phyloP scores from a whole-genome alignment of 2,797 vertebrate genomes.

The Poecilia picta region DNA sequence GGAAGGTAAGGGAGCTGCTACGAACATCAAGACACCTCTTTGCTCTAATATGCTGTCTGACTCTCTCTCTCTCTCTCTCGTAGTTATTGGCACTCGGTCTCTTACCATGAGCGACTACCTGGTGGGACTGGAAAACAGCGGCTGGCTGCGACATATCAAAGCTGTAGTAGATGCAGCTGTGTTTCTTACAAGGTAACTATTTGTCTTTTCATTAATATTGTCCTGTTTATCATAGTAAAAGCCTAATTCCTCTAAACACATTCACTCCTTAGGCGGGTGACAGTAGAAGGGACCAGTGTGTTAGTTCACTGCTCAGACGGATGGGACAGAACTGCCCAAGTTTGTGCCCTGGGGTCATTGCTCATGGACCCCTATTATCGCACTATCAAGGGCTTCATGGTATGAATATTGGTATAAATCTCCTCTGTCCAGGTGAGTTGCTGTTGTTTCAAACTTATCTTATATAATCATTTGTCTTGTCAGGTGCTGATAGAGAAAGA shows the following conservation, averaged over 20 bases:
- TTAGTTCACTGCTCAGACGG: constrained; percentile 98
- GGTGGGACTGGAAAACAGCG: constrained; percentile 90
- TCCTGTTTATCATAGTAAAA: not conserved
- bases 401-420: constrained; percentile 52
- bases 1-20: constrained; percentile 83
- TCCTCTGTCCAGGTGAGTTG: not conserved
- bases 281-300: constrained; percentile 91
- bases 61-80: constrained; percentile 9
- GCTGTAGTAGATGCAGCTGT: constrained; percentile 93
- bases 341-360: constrained; percentile 92
- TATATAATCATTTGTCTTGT: constrained; percentile 14
- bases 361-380: constrained; percentile 97
- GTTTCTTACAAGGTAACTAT: constrained; percentile 87
- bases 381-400: constrained; percentile 97
- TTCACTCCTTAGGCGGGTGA: constrained; percentile 84
- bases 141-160: constrained; percentile 96
- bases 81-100: constrained; percentile 88
- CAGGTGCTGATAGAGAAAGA: constrained; percentile 98
- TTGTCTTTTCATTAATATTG: not conserved
- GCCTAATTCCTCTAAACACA: not conserved
- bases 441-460: not conserved
- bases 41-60: not conserved
- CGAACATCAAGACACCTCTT: not conserved
- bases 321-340: constrained; percentile 97
- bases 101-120: constrained; percentile 92